Evolutionary conservation across 2,888 invertebrate genomes (phyloP), one percentile per base, ranked within the genome.

Genomic region (Acrocyrtus sp.): DNA sequence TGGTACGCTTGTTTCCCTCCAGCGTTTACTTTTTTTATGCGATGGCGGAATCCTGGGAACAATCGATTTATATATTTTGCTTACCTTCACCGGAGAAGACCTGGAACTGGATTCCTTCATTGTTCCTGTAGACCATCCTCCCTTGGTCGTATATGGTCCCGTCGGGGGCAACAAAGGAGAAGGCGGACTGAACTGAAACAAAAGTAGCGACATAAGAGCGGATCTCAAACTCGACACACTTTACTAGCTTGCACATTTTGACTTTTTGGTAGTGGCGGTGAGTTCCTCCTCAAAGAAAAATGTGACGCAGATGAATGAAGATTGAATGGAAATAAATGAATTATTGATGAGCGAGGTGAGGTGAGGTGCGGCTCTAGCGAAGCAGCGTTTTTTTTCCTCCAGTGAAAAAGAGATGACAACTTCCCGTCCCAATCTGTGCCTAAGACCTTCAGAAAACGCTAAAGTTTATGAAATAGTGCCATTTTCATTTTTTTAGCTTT

Each of bases 191-290:
- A 72, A 76, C 68, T 63, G 72, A 68, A 76, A 76, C 76, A 61
- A 73, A 72, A 69, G 53, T 54, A 76, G 76, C 72, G 73, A 76
- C 76, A 76, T 76, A 76, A 76, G 76, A 73, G 65, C 72, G 72
- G 66, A 76, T 76, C 65, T 76, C 76, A 62, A 72, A 76, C 61
- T 76, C 72, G 19, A 76, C 76, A 53, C 76, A 76, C 76, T 76
- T 76, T 29, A 76, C 76, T 61, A 72, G 69, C 57, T 76, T 68
- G 63, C 76, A 76, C 76, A 76, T 76, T 65, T 50, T 74, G 68
- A 47, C 29, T 29, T 24, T 50, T 57, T 58, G 45, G 50, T 41
- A 50, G 12, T 65, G 62, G 45, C 48, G 65, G 53, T 27, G 21
- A 29, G 39, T 29, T 41, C 45, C 50, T 53, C 50, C 43, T 39